Evolutionary conservation across 2,888 invertebrate genomes (phyloP).

Genomic region (Cacoxenus indagator): DNA sequence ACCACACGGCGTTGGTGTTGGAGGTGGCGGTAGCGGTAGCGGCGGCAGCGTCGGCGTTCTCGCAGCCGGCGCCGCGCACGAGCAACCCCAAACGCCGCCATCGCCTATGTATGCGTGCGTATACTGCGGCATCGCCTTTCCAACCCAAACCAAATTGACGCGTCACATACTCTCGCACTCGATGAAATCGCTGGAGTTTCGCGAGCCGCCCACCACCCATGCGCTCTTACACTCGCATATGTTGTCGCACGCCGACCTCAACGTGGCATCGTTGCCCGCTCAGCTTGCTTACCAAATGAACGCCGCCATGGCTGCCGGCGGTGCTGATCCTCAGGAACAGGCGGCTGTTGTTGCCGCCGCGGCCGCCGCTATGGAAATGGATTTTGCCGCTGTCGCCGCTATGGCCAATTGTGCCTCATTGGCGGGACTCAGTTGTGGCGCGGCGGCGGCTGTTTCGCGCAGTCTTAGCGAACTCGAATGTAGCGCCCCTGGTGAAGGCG

Average conservation of each 20-base stretch:
- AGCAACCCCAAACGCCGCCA: conserved; percentile 56
- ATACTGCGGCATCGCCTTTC: conserved; percentile 90
- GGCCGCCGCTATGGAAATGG: conserved; percentile 63
- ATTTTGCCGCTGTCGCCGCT: conserved; percentile 57
- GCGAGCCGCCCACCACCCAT: conserved; percentile 76
- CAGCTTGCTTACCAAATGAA: conserved; percentile 71
- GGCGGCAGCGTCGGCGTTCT: conserved; percentile 49
- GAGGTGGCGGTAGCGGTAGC: conserved; percentile 60
- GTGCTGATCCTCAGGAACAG: conserved; percentile 65
- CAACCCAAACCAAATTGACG: conserved; percentile 91
- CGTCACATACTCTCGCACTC: conserved; percentile 91
- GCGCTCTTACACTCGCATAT: conserved; percentile 76
- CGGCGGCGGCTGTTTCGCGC: conserved; percentile 37
- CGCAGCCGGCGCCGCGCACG: conserved; percentile 51
- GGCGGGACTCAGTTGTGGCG: conserved; percentile 53
- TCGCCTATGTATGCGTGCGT: conserved; percentile 81
- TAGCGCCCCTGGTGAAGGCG: conserved; percentile 41
- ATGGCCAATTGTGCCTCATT: conserved; percentile 57
- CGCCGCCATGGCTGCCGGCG: conserved; percentile 64
- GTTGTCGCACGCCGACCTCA: conserved; percentile 66
- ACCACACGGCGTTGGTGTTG: conserved; percentile 79
- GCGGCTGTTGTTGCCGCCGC: conserved; percentile 65
- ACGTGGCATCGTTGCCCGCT: conserved; percentile 63
- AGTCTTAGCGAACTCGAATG: conserved; percentile 50
- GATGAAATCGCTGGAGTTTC: conserved; percentile 88